Percentiles rank a stretch among this genome's conserved stretches.
Evolutionary conservation across 2,888 invertebrate genomes (phyloP).

Genomic region (Thymelicus acteon): DNA sequence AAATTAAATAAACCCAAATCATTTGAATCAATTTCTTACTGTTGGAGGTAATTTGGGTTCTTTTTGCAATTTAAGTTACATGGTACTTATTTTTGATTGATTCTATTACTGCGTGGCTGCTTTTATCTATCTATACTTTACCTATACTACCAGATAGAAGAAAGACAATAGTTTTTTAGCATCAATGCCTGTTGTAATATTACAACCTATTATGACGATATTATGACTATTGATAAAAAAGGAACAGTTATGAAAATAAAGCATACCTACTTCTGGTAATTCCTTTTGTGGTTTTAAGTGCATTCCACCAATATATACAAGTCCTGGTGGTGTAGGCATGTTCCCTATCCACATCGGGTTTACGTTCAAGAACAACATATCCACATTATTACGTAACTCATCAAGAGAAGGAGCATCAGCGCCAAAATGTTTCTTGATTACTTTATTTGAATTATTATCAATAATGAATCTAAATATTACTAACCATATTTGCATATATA

Average conservation of each 20-base stretch:
- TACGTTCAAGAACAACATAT: slow-evolving; percentile 66
- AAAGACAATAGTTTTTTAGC: too few species aligned
- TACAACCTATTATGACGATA: too few species aligned
- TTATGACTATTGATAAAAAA: not conserved
- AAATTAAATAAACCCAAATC: too few species aligned
- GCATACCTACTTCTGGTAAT: slow-evolving; percentile 63
- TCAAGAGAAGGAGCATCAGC: slow-evolving; percentile 42
- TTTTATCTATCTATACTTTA: too few species aligned
- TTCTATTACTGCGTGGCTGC: too few species aligned
- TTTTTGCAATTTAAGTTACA: too few species aligned
- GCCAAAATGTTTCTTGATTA: slow-evolving; percentile 37
- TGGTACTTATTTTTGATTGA: too few species aligned
- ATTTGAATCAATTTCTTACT: too few species aligned
- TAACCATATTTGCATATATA: slow-evolving; percentile 44
- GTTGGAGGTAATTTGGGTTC: too few species aligned
- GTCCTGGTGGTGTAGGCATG: slow-evolving; percentile 62
- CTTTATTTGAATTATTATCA: slow-evolving; percentile 4
- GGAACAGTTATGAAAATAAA: not conserved
- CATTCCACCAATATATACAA: slow-evolving; percentile 66
- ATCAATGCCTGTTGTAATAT: too few species aligned
- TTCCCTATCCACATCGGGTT: slow-evolving; percentile 60
- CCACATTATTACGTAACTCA: slow-evolving; percentile 51
- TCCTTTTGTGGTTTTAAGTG: slow-evolving; percentile 57
- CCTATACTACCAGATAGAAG: too few species aligned
- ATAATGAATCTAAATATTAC: not conserved